phyloP scores from a whole-genome alignment of 2,113 vertebrate genomes.

The Polypterus senegalus region DNA sequence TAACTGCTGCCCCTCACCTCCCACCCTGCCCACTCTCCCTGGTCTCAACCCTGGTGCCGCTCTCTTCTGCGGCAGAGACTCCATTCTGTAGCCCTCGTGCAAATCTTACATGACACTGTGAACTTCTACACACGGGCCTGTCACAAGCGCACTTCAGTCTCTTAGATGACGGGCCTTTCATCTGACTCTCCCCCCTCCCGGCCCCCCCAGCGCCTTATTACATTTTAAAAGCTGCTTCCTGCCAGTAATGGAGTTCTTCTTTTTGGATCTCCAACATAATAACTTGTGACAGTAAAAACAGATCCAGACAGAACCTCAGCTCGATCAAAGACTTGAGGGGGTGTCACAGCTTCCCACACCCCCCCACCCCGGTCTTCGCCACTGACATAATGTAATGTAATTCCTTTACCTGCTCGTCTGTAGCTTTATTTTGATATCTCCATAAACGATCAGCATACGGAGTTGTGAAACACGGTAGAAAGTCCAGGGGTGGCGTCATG shows the following conservation, averaged over 20 bases:
- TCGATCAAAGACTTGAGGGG: not conserved
- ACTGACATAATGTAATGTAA: no score
- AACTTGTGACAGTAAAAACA: constrained; percentile 7
- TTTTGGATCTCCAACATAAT: constrained; percentile 4
- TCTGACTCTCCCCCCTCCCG: not conserved
- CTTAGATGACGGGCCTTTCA: not conserved
- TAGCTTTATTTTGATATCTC: no score
- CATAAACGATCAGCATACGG: no score
- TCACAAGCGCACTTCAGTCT: not conserved
- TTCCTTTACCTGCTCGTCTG: no score
- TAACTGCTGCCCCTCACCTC: no score
- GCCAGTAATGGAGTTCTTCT: not conserved
- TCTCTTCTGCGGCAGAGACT: no score
- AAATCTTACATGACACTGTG: not conserved
- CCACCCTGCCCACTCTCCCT: no score
- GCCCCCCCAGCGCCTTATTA: not conserved
- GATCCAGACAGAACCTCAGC: constrained; percentile 2
- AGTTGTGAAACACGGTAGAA: no score
- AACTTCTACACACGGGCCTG: not conserved
- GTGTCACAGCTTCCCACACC: no score
- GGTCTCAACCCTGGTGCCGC: no score
- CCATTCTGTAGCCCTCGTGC: not conserved
- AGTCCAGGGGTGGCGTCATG: no score
- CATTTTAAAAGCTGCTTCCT: not conserved
- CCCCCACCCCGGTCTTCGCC: no score